These are phyloP conservation scores for Paradisaea rubra DNA, from an alignment of 2,113 vertebrate species.

Conservation along the genomic window DNA sequence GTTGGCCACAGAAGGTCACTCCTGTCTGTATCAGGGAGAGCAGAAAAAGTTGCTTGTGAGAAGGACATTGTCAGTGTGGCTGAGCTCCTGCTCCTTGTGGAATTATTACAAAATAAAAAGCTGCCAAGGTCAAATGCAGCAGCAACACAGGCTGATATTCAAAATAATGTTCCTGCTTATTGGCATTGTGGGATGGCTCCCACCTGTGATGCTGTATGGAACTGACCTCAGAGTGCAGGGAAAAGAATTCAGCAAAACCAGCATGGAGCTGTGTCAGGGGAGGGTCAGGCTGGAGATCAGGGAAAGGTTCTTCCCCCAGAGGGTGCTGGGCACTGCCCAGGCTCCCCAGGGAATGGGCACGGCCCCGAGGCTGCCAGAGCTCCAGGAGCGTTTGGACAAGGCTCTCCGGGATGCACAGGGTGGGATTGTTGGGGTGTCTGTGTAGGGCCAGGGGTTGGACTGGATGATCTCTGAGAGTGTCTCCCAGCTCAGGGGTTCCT, in stretches of 20 bases:
- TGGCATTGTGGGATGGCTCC: background rate
- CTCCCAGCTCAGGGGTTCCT: background rate
- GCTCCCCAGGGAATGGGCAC: background rate
- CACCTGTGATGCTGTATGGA: background rate
- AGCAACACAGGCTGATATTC: background rate
- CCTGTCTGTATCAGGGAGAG: background rate
- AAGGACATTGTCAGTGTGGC: background rate
- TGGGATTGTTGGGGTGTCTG: background rate
- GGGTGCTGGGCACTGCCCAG: background rate
- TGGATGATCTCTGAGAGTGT: background rate
- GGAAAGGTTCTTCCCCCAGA: background rate
- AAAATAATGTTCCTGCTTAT: background rate
- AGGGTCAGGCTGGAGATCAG: background rate
- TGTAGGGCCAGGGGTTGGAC: background rate
- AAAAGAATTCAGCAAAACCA: background rate
- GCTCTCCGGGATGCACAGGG: fast-evolving
- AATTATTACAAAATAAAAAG: background rate
- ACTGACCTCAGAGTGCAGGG: background rate
- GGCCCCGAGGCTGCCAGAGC: fast-evolving
- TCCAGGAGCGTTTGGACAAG: fast-evolving
- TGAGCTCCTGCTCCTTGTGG: background rate
- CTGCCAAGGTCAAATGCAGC: background rate
- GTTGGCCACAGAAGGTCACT: background rate
- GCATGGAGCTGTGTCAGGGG: fast-evolving
- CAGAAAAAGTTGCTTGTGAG: background rate